Percentiles rank a stretch among this genome's conserved stretches.
Evolutionary conservation across 1,140 invertebrate genomes (phyloP).

Genomic region (Aphaenogaster rudis): DNA sequence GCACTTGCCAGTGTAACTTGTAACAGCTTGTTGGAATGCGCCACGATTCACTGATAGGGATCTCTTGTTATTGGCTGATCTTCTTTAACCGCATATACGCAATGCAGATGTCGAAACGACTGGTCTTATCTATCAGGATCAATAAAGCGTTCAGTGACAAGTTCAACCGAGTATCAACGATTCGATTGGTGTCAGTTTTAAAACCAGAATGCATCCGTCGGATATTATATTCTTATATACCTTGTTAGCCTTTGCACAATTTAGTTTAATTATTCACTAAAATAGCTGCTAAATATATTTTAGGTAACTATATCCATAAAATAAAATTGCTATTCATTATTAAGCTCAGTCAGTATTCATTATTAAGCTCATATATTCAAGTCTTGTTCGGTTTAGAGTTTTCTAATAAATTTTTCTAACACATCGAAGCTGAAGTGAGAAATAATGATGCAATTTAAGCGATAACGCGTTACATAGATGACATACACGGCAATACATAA

Average conservation of each 20-base stretch:
- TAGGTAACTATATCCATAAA: not conserved
- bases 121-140: not conserved
- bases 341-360: not conserved
- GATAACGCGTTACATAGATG: slow-evolving; percentile 35
- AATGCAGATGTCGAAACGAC: slow-evolving; percentile 56
- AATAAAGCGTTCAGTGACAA: not conserved
- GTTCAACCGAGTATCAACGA: not conserved
- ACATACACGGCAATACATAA: slow-evolving; percentile 3
- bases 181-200: not conserved
- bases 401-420: not conserved
- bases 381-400: not conserved
- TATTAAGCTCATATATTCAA: not conserved
- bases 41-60: slow-evolving; percentile 64
- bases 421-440: slow-evolving; percentile 6
- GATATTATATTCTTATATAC: not conserved
- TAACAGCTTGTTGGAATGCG: slow-evolving; percentile 70
- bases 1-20: slow-evolving; percentile 51
- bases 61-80: slow-evolving; percentile 68
- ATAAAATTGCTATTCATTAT: not conserved
- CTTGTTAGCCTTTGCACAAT: not conserved
- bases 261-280: not conserved
- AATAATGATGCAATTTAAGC: slow-evolving; percentile 23
- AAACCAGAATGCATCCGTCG: not conserved
- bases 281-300: not conserved
- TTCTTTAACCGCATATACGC: not conserved